phyloP scores from a whole-genome alignment of 2,113 vertebrate genomes.

The Rutilus rutilus region DNA sequence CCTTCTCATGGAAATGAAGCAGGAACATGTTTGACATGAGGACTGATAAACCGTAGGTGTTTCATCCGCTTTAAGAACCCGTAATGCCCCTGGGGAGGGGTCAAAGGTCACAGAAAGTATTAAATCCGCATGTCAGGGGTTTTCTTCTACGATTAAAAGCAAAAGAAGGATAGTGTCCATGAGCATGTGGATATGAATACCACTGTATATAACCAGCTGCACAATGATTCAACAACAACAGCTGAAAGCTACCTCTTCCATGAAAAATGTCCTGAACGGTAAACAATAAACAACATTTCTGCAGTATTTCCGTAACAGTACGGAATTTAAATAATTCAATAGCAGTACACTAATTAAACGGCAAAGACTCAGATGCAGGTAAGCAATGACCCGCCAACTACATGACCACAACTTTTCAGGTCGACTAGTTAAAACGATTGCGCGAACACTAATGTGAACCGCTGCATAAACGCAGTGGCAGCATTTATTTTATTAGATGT shows the following conservation, averaged over 20 bases:
- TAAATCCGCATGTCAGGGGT: constrained; percentile 4
- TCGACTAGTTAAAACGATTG: neutral
- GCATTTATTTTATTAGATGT: neutral
- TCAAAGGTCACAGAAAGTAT: constrained; percentile 43
- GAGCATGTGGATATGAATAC: neutral
- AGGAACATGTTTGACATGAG: constrained; percentile 55
- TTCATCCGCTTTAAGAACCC: constrained; percentile 40
- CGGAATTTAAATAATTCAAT: neutral
- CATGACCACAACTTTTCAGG: neutral
- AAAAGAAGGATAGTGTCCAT: constrained; percentile 1
- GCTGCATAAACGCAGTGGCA: neutral
- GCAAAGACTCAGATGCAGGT: neutral
- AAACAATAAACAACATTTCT: neutral
- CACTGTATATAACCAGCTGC: neutral
- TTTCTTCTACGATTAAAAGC: neutral
- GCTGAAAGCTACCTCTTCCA: neutral
- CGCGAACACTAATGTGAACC: neutral
- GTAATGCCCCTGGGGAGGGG: constrained; percentile 33
- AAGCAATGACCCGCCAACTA: neutral
- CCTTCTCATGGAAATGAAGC: constrained; percentile 60
- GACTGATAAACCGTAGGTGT: constrained; percentile 33
- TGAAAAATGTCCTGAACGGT: no score
- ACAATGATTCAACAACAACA: neutral
- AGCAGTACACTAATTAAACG: neutral
- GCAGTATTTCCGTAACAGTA: neutral